phyloP scores from a whole-genome alignment of 2,797 vertebrate species.

The Gobionotothen gibberifrons region DNA sequence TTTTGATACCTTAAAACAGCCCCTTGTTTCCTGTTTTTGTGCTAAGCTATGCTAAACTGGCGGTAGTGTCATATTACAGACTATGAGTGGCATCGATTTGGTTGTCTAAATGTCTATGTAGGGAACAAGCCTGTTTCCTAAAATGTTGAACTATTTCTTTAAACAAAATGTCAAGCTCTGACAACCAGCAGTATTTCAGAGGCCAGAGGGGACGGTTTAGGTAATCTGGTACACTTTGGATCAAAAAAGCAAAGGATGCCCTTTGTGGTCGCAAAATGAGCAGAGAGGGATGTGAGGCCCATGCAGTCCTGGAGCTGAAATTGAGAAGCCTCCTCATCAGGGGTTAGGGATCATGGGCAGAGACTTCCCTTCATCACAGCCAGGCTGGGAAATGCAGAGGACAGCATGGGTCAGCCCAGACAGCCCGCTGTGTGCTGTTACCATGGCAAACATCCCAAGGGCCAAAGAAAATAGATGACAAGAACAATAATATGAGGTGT shows the following conservation, averaged over 20 bases:
- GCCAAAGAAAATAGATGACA: slow-evolving; percentile 95
- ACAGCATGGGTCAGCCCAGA: slow-evolving; percentile 92
- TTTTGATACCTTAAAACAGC: neutral
- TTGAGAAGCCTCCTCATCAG: slow-evolving; percentile 96
- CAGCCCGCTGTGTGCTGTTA: slow-evolving; percentile 92
- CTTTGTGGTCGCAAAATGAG: slow-evolving; percentile 81
- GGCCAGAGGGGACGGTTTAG: slow-evolving; percentile 77
- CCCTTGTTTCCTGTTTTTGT: neutral
- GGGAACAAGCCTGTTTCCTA: neutral
- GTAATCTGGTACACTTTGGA: slow-evolving; percentile 89
- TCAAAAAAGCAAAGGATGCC: slow-evolving; percentile 88
- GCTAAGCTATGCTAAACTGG: slow-evolving; percentile 1
- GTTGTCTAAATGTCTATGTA: neutral
- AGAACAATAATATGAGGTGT: slow-evolving; percentile 88
- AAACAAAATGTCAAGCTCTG: slow-evolving; percentile 82
- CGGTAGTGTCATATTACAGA: neutral
- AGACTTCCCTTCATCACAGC: slow-evolving; percentile 93
- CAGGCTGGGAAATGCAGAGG: slow-evolving; percentile 93
- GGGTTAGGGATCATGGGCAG: slow-evolving; percentile 92
- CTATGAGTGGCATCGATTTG: neutral
- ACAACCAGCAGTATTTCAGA: slow-evolving; percentile 82
- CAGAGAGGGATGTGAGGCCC: slow-evolving; percentile 80
- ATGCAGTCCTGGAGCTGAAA: slow-evolving; percentile 86
- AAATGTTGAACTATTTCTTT: slow-evolving; percentile 9
- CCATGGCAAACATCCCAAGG: slow-evolving; percentile 94